Evolutionary conservation across 1,140 invertebrate species (phyloP).

Genomic region (Panulirus ornatus): DNA sequence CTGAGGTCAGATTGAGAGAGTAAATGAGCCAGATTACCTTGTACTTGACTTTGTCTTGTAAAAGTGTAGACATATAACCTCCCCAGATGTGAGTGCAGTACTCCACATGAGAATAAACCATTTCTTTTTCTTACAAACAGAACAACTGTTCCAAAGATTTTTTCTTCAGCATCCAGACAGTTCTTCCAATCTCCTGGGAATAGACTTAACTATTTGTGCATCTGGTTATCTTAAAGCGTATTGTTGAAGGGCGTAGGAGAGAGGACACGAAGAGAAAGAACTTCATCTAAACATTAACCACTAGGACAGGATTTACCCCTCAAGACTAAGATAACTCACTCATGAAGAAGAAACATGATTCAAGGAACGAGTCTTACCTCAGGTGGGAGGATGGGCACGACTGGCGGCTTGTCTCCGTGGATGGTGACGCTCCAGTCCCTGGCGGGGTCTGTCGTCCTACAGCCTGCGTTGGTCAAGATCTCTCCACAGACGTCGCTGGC

Average conservation of each 20-base stretch:
- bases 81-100: no score
- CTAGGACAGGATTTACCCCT: not conserved
- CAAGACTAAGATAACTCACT: not conserved
- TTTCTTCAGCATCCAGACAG: no score
- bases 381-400: constrained; percentile 1
- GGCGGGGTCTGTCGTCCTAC: constrained; percentile 11
- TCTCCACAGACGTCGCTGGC: constrained; percentile 30
- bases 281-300: not conserved
- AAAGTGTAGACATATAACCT: no score
- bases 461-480: constrained; percentile 15
- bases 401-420: constrained; percentile 34
- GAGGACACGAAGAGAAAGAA: no score
- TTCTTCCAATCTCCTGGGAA: not conserved
- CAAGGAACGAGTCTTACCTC: not conserved
- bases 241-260: no score
- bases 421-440: constrained; percentile 25
- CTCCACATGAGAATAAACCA: no score
- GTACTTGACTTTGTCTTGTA: no score
- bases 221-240: not conserved
- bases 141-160: no score
- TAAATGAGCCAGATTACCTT: no score
- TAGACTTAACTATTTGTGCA: not conserved
- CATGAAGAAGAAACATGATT: not conserved
- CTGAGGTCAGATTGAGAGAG: no score
- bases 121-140: no score